A percentile compares a stretch with the other conserved stretches of the same genome.
Evolutionary conservation across 2,797 vertebrate species (phyloP).

Genomic region (Steatocranus sp.): DNA sequence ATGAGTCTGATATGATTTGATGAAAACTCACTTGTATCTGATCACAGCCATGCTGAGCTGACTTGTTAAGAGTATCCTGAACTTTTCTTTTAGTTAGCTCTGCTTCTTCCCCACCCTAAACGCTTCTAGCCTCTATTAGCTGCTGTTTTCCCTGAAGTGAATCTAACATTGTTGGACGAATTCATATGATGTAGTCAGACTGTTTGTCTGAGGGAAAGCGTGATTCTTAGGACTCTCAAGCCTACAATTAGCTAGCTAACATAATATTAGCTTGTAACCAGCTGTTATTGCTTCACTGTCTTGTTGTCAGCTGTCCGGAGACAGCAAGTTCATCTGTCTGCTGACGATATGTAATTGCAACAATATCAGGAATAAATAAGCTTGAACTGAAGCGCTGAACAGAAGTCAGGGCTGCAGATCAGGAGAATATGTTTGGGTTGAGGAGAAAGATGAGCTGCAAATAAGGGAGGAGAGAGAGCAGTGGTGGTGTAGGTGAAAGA

Average conservation of each 20-base stretch:
- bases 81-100: background rate
- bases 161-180: background rate
- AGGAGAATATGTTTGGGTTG: background rate
- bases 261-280: background rate
- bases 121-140: background rate
- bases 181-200: background rate
- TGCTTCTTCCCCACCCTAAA: background rate
- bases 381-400: background rate
- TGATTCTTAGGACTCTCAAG: background rate
- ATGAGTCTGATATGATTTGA: background rate
- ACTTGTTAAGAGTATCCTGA: background rate
- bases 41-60: background rate
- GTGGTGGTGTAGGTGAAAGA: background rate
- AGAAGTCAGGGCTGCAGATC: background rate
- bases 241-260: background rate
- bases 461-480: background rate
- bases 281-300: background rate
- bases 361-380: background rate
- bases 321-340: background rate
- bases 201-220: background rate
- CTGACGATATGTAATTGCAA: background rate
- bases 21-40: background rate
- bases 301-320: accelerated
- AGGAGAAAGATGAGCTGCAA: background rate
- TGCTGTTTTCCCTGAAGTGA: background rate